Conservation (phyloP, 2,888 invertebrate species). For the Drosophila sordidapex region DNA sequence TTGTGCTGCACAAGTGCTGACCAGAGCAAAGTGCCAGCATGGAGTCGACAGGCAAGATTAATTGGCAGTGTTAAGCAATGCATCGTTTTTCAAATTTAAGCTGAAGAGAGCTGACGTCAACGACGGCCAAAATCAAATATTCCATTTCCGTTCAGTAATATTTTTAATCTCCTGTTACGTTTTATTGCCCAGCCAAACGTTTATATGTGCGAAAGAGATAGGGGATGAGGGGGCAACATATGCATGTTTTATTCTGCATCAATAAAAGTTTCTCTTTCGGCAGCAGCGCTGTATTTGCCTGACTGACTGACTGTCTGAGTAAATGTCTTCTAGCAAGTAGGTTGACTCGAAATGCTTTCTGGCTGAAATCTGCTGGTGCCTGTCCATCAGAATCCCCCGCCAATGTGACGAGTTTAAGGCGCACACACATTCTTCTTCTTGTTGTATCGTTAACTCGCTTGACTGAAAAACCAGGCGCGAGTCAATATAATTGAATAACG, state of each 20-base stretch:
- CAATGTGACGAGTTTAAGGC: conserved; percentile 27
- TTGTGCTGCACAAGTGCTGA: conserved; percentile 47
- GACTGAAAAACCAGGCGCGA: conserved; percentile 71
- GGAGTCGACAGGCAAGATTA: conserved; percentile 41
- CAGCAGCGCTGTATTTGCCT: conserved; percentile 24
- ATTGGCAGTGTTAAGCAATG: conserved; percentile 50
- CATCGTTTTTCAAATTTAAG: conserved; percentile 27
- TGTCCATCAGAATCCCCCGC: conserved; percentile 17
- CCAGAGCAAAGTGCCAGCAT: conserved; percentile 53
- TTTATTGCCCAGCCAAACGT: conserved; percentile 56
- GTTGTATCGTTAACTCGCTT: conserved; percentile 63
- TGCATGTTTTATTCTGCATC: conserved; percentile 73
- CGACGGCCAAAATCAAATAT: conserved; percentile 64
- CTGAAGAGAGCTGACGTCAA: conserved; percentile 14
- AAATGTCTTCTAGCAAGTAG: conserved; percentile 34
- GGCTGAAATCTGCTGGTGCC: conserved; percentile 40
- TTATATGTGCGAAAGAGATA: conserved; percentile 1
- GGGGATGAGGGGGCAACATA: conserved; percentile 9
- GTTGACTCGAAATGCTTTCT: conserved; percentile 46
- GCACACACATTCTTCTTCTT: conserved; percentile 15
- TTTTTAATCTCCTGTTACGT: conserved; percentile 72
- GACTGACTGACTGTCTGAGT: conserved; percentile 20
- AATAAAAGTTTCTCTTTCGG: conserved; percentile 61
- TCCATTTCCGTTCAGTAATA: conserved; percentile 75
- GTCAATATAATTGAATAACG: conserved; percentile 78